phyloP scores from a whole-genome alignment of 2,113 vertebrate species.

The Anoplopoma fimbria region DNA sequence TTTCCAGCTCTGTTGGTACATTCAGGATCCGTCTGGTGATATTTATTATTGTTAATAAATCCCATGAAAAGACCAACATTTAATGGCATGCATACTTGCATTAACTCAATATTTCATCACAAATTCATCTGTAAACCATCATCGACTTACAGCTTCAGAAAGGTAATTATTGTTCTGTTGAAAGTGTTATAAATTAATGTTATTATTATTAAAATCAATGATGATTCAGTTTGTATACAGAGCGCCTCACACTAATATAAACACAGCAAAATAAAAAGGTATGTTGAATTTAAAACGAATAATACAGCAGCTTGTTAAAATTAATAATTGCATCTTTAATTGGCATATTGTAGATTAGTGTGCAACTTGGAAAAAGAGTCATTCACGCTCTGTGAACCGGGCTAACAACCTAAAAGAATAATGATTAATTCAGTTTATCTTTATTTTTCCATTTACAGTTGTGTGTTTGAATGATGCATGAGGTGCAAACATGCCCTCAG shows the following conservation, averaged over 20 bases:
- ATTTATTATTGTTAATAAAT: neutral
- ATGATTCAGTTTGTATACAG: neutral
- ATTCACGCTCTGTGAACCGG: neutral
- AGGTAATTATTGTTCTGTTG: neutral
- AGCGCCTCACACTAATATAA: neutral
- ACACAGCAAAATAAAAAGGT: neutral
- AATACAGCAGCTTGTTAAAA: slow-evolving; percentile 18
- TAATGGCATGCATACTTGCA: neutral
- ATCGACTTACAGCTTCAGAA: neutral
- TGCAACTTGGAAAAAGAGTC: neutral
- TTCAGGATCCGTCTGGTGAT: neutral
- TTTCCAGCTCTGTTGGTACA: slow-evolving; percentile 1
- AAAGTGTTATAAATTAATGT: neutral
- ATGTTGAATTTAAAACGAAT: neutral
- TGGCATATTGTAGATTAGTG: neutral
- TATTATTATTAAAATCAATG: neutral
- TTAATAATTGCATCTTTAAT: slow-evolving; percentile 19
- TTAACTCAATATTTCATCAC: slow-evolving; percentile 20
- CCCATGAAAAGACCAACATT: neutral
- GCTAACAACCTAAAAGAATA: neutral
- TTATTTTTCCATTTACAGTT: neutral
- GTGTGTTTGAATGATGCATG: neutral
- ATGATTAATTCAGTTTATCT: neutral
- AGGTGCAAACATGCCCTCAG: neutral
- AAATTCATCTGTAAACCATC: neutral